Percentiles rank a stretch among this genome's conserved stretches.
phyloP scores from a whole-genome alignment of 2,113 vertebrate species.

The Limnothrissa miodon region DNA sequence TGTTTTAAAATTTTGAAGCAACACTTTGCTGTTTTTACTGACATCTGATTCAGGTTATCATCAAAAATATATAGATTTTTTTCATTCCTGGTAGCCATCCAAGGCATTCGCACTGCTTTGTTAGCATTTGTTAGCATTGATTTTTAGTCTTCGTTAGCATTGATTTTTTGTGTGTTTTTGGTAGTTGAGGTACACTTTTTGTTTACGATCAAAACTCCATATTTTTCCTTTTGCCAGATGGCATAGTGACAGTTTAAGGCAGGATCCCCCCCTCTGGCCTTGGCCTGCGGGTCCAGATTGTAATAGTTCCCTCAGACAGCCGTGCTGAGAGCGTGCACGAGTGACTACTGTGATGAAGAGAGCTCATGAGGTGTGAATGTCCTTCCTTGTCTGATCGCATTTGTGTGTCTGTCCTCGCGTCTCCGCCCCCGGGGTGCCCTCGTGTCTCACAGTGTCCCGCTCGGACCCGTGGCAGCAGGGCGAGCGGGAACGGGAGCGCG shows the following conservation, averaged over 20 bases:
- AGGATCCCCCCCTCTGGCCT: not conserved
- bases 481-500: conserved; percentile 83
- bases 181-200: not conserved
- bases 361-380: not conserved
- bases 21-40: no score
- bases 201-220: not conserved
- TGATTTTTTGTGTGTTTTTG: not conserved
- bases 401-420: not conserved
- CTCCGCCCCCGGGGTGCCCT: not conserved
- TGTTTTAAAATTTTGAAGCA: not conserved
- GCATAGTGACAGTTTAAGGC: not conserved
- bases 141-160: not conserved
- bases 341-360: not conserved
- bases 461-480: conserved; percentile 83
- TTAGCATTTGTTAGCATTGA: not conserved
- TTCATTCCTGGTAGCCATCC: no score
- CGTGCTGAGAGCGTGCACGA: not conserved
- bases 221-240: not conserved
- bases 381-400: not conserved
- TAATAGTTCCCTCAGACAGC: not conserved
- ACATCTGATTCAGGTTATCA: not conserved
- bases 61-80: not conserved
- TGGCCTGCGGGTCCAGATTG: not conserved
- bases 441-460: conserved; percentile 77
- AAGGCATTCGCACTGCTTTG: no score